A percentile compares a stretch with the other conserved stretches of the same genome.
Evolutionary conservation across 2,113 vertebrate species (phyloP).

Genomic region (Arothron firmamentum): DNA sequence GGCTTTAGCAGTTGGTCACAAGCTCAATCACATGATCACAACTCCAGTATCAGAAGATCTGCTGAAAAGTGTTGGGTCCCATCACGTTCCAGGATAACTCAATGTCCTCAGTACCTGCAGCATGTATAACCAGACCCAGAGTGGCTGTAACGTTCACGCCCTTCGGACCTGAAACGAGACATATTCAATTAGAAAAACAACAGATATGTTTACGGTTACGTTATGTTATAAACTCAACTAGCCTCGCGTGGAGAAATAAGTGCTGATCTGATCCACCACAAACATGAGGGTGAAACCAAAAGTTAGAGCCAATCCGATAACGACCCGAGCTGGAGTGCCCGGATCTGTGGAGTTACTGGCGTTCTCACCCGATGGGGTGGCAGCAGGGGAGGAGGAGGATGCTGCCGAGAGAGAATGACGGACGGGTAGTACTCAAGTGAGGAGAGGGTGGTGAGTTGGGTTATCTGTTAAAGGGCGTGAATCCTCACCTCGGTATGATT

Average conservation of each 20-base stretch:
- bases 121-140: constrained; percentile 78
- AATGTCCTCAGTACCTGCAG: constrained; percentile 68
- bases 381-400: constrained; percentile 45
- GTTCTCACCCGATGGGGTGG: constrained; percentile 26
- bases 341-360: constrained; percentile 17
- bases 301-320: constrained; percentile 74
- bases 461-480: background rate
- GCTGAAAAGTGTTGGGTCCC: too few species aligned
- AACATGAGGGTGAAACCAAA: constrained; percentile 81
- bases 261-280: constrained; percentile 74
- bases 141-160: constrained; percentile 72
- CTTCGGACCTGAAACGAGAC: constrained; percentile 59
- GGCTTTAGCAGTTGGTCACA: constrained; percentile 25
- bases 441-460: background rate
- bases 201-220: background rate
- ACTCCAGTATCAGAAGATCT: background rate
- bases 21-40: constrained; percentile 40
- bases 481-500: constrained; percentile 49
- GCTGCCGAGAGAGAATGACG: constrained; percentile 40
- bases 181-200: background rate
- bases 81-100: constrained; percentile 1
- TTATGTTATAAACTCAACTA: constrained; percentile 22
- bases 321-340: constrained; percentile 55
- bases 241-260: constrained; percentile 67
- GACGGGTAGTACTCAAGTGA: background rate